A percentile compares a stretch with the other conserved stretches of the same genome.
Conservation (phyloP, 2,113 vertebrate species). For the Oreochromis tanganicae region DNA sequence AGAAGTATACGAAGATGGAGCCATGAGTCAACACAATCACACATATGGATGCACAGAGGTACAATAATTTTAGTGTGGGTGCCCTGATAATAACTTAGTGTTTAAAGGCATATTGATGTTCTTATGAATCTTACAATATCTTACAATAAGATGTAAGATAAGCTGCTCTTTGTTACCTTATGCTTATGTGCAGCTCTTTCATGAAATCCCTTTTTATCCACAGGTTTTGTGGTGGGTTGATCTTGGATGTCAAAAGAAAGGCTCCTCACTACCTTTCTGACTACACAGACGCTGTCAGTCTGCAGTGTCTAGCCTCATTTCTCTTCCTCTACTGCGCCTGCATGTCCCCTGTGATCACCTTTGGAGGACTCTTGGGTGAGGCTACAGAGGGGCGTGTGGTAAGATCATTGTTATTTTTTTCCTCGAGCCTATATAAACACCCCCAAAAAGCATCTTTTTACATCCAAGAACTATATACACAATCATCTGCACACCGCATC, state of each 20-base stretch:
- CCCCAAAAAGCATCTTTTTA: not conserved
- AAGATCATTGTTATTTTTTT: constrained; percentile 53
- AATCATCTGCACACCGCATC: not conserved
- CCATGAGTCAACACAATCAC: not conserved
- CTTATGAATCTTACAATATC: not conserved
- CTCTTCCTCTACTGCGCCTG: constrained; percentile 99
- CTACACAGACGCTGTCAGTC: constrained; percentile 91
- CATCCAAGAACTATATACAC: not conserved
- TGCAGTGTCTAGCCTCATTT: constrained; percentile 99
- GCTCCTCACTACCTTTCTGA: constrained; percentile 93
- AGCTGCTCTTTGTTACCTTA: not conserved
- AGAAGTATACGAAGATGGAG: not conserved
- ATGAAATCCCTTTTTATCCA: not conserved
- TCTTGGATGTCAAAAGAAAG: constrained; percentile 95
- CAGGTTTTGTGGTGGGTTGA: constrained; percentile 89
- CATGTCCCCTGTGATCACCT: constrained; percentile 99
- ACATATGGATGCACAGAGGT: not conserved
- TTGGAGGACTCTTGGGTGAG: constrained; percentile 96
- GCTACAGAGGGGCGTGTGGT: constrained; percentile 98
- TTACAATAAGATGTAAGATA: not conserved
- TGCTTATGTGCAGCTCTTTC: not conserved
- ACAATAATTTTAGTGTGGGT: not conserved
- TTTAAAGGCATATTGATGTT: not conserved
- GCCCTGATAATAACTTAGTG: not conserved
- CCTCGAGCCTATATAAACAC: not conserved